These are phyloP conservation scores for Sabellastarte sp. DNA, from an alignment of 2,888 invertebrate species.

Conservation along the genomic window DNA sequence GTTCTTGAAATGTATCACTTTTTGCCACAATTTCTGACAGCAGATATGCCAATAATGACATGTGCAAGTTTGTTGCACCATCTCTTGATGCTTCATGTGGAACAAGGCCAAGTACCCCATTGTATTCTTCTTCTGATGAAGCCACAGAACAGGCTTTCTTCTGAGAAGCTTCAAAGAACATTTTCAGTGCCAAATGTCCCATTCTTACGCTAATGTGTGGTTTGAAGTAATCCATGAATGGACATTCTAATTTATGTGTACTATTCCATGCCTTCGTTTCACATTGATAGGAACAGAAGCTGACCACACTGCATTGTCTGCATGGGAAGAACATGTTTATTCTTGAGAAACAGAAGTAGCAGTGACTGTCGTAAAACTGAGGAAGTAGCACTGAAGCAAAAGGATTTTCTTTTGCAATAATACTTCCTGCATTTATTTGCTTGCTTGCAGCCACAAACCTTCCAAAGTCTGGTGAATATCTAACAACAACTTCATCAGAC, in stretches of 20 bases:
- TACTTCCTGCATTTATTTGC: neutral
- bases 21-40: neutral
- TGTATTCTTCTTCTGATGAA: neutral
- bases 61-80: neutral
- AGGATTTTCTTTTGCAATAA: neutral
- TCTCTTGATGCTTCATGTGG: neutral
- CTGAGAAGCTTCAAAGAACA: neutral
- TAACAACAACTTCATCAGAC: too few species aligned
- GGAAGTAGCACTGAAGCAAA: neutral
- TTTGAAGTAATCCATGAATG: neutral
- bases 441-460: neutral
- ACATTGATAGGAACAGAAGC: neutral
- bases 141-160: neutral
- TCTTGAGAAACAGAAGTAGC: neutral
- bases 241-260: neutral
- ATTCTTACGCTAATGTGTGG: neutral
- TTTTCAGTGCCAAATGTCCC: neutral
- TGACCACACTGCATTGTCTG: neutral
- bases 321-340: neutral
- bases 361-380: neutral
- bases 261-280: neutral
- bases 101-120: neutral
- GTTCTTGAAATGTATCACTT: neutral
- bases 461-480: too few species aligned
- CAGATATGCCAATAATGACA: neutral